A percentile compares a stretch with the other conserved stretches of the same genome.
Conservation (phyloP, 2,113 vertebrate species). For the Lutjanus erythropterus region DNA sequence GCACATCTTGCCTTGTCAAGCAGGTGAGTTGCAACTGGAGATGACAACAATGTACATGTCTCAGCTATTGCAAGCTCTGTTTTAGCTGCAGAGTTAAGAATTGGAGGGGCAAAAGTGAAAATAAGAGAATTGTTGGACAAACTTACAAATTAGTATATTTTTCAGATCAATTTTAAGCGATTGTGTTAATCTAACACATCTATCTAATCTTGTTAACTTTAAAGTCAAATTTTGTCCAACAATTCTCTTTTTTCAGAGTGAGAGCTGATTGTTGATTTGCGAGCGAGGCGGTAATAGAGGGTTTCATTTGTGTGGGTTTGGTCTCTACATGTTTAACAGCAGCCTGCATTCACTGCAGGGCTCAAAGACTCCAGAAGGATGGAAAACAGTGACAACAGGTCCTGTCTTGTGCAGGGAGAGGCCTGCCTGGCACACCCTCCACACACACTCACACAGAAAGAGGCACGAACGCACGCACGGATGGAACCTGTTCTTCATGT, state of each 20-base stretch:
- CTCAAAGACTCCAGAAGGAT: constrained; percentile 56
- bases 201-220: no score
- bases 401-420: constrained; percentile 77
- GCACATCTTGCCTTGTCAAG: neutral
- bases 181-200: no score
- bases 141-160: no score
- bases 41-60: neutral
- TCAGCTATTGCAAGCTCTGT: neutral
- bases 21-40: constrained; percentile 37
- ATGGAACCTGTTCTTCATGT: constrained; percentile 51
- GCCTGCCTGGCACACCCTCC: constrained; percentile 70
- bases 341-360: constrained; percentile 32
- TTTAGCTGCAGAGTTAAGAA: constrained; percentile 7
- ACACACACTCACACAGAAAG: constrained; percentile 12
- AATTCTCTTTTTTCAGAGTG: no score
- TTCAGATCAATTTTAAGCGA: no score
- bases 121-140: no score
- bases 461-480: constrained; percentile 5
- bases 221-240: no score
- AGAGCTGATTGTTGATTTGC: neutral
- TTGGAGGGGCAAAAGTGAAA: neutral
- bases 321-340: constrained; percentile 41
- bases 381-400: constrained; percentile 68
- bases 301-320: constrained; percentile 38
- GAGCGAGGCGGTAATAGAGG: neutral